Evolutionary conservation across 2,797 vertebrate genomes (phyloP), one percentile per base, ranked within the genome.

Genomic region (Poeciliopsis turneri): DNA sequence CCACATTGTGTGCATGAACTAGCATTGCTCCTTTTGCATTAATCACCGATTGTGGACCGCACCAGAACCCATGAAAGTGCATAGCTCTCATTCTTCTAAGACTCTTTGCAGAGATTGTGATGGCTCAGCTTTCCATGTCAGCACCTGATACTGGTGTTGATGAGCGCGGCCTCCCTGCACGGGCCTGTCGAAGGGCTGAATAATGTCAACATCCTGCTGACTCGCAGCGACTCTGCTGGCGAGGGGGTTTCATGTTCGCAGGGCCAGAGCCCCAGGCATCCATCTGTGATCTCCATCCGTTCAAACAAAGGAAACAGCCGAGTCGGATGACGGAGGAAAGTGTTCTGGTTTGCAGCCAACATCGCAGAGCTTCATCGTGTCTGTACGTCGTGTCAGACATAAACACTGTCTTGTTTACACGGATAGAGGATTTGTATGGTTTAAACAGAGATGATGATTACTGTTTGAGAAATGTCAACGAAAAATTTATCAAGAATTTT

Each of bases 121-220:
- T 79, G 73, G 74, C 82, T 84, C 45, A 49, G 70, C 45, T 87
- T 82, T 83, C 80, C 70, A 68, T 86, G 84, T 91, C 87, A 90
- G 86, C 87, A 51, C 84, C 86, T 85, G 79, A 84, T 72, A 41
- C 25, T 33, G 75, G 64, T 57, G 81, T 59, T 83, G 57, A 82
- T 72, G 71, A 81, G 53, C 78, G 15, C 2, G 4, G 23, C 12
- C 76, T 79, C 75, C 70, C 79, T 88, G 89, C 74, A 46, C 9
- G 39, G 81, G 85, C 86, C 78, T 86, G 91, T 88, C 75, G 79
- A 80, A 72, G 74, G 25, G 61, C 46, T 84, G 81, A 88, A 82
- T 71, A 84, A 78, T 84, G 83, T 80, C 83, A 86, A 87, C 87
- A 86, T 87, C 80, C 83, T 90, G 92, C 89, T 92, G 91, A 88